A percentile compares a stretch with the other conserved stretches of the same genome.
These are phyloP conservation scores for Liodrosophila aerea DNA, from an alignment of 2,888 invertebrate genomes.

Conservation along the genomic window DNA sequence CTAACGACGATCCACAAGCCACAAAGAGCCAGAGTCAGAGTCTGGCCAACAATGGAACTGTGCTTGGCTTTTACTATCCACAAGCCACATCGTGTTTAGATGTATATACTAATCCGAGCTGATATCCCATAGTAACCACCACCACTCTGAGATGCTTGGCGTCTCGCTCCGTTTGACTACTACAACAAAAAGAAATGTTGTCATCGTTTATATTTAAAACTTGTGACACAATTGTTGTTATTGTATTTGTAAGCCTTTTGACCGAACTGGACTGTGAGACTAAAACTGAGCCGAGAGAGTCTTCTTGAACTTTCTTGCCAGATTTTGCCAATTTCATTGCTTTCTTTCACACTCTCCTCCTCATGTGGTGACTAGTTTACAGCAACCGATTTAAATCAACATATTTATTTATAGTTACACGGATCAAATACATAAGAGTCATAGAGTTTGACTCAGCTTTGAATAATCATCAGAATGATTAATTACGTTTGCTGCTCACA, in stretches of 20 bases:
- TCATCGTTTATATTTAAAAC: conserved; percentile 77
- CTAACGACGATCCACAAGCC: conserved; percentile 69
- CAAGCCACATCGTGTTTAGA: conserved; percentile 18
- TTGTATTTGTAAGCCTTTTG: conserved; percentile 46
- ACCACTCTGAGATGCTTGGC: conserved; percentile 25
- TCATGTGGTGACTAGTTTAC: too few relatives aligned
- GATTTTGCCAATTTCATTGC: conserved; percentile 26
- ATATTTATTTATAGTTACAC: not conserved
- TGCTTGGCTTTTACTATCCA: conserved; percentile 50
- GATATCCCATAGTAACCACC: conserved; percentile 24
- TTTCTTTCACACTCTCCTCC: conserved; percentile 34
- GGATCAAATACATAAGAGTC: conserved; percentile 2
- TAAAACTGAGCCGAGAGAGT: conserved; percentile 11
- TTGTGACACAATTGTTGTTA: conserved; percentile 77
- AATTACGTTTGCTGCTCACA: conserved; percentile 13
- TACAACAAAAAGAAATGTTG: conserved; percentile 54
- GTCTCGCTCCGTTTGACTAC: conserved; percentile 55
- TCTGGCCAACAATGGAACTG: conserved; percentile 53
- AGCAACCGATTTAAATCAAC: conserved; percentile 1
- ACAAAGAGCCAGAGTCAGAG: too few relatives aligned
- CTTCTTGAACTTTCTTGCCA: conserved; percentile 50
- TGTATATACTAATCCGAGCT: conserved; percentile 49
- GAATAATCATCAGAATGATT: conserved; percentile 30
- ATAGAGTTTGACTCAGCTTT: conserved; percentile 39
- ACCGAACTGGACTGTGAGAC: conserved; percentile 37